Base-by-base conservation (phyloP, 92 coral and sea anemone genomes). In the Siderastrea siderea region DNA sequence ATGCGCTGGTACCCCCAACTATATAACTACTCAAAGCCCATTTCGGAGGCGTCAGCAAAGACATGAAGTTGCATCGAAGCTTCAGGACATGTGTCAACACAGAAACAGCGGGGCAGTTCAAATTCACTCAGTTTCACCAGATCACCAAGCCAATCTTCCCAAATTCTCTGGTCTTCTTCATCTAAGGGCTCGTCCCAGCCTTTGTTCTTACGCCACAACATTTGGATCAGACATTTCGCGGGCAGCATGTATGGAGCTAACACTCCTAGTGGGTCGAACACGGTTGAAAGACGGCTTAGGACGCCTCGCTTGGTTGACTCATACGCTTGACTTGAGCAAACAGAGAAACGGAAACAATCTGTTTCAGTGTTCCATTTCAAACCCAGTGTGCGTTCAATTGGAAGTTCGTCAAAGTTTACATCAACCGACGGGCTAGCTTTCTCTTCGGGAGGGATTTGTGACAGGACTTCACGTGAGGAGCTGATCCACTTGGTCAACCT, bases 11-110 rank as follows among this genome's bases (percentile, higher is more conserved):
- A n/a, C n/a, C n/a, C n/a, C n/a, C n/a, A n/a, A n/a, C n/a, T n/a
- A n/a, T n/a, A n/a, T n/a, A n/a, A n/a, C n/a, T n/a, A n/a, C n/a
- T n/a, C 91, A 55, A 94, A 92, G 51, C 87, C 92, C 60, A 57
- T 81, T 75, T 89, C 92, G 6, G 95, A 90, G 11, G 93, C 94
- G 84, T 92, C 95, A 11, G 88, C 94, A 77, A 94, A 92, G 26
- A 90, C 38, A 26, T 26, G 38, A 26, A 26, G 38, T 26, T 26
- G 38, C 0, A 26, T 26, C 38, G 38, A 26, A 26, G 38, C 38
- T 26, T 26, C 38, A 26, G 38, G 38, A 26, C 38, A 26, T 26
- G 38, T 26, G 38, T 26, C 38, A 26, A 26, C 38, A 26, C 38
- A 26, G 38, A 26, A 26, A 26, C 38, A 26, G 38, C 38, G 38